Conservation (phyloP, 2,888 invertebrate species). For the Drosophila prolongata region DNA sequence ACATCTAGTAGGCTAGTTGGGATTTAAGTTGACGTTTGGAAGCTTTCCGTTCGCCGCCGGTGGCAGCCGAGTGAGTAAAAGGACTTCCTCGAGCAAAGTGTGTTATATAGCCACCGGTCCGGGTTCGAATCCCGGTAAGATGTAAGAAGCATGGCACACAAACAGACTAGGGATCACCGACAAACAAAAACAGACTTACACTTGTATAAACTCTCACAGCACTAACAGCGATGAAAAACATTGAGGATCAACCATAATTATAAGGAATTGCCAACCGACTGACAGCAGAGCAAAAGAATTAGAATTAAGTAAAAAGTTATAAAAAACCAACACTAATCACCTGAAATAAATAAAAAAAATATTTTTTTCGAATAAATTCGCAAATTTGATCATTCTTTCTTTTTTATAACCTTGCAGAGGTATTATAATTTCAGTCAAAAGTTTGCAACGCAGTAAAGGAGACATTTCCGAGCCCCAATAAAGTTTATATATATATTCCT, state of each 20-base stretch:
- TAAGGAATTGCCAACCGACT: too few relatives aligned
- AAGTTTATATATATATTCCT: too few relatives aligned
- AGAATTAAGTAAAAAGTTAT: neutral
- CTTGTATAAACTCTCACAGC: too few relatives aligned
- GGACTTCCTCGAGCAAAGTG: neutral
- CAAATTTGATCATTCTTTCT: too few relatives aligned
- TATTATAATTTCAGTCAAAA: too few relatives aligned
- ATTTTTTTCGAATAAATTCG: too few relatives aligned
- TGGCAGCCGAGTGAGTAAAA: neutral
- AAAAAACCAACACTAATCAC: too few relatives aligned
- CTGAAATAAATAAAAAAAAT: neutral
- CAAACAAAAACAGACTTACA: neutral
- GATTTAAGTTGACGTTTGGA: neutral
- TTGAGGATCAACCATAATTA: too few relatives aligned
- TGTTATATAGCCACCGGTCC: neutral
- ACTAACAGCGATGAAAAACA: too few relatives aligned
- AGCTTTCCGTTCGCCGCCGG: neutral
- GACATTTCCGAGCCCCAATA: too few relatives aligned
- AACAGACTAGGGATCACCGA: neutral
- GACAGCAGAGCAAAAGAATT: neutral
- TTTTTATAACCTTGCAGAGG: too few relatives aligned
- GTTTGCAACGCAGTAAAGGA: too few relatives aligned
- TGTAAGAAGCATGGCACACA: neutral
- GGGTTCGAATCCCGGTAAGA: slow-evolving; percentile 1
- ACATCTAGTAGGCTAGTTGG: neutral